Evolutionary conservation across 2,797 vertebrate species (phyloP).

Genomic region (Pyrocephalus nanus): DNA sequence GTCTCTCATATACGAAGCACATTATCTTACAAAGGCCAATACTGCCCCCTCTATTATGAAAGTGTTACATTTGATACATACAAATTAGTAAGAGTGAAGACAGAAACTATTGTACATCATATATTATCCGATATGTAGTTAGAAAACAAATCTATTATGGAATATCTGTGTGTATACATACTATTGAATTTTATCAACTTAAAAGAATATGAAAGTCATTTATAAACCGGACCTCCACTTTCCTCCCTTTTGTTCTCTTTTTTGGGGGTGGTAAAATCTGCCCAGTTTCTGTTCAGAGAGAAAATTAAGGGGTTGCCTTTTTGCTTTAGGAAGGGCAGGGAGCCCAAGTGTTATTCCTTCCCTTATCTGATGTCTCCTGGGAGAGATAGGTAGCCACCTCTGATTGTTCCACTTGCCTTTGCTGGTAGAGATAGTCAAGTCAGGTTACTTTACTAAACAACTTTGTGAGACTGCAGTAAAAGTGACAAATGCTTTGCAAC

Average conservation of each 20-base stretch:
- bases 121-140: background rate
- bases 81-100: background rate
- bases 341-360: background rate
- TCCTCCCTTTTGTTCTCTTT: accelerated
- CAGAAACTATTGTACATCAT: background rate
- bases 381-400: background rate
- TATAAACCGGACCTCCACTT: background rate
- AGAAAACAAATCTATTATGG: background rate
- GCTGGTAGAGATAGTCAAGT: background rate
- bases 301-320: background rate
- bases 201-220: background rate
- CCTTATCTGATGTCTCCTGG: background rate
- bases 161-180: background rate
- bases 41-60: constrained; percentile 23
- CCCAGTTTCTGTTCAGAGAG: background rate
- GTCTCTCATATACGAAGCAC: background rate
- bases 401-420: background rate
- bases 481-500: background rate
- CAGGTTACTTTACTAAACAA: background rate
- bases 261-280: background rate
- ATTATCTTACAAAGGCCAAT: background rate
- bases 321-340: background rate
- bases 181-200: background rate
- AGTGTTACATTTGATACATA: background rate
- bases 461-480: background rate